Percentiles rank a stretch among this genome's conserved stretches.
Conservation (phyloP, 1,140 invertebrate genomes). For the Nomia melanderi region DNA sequence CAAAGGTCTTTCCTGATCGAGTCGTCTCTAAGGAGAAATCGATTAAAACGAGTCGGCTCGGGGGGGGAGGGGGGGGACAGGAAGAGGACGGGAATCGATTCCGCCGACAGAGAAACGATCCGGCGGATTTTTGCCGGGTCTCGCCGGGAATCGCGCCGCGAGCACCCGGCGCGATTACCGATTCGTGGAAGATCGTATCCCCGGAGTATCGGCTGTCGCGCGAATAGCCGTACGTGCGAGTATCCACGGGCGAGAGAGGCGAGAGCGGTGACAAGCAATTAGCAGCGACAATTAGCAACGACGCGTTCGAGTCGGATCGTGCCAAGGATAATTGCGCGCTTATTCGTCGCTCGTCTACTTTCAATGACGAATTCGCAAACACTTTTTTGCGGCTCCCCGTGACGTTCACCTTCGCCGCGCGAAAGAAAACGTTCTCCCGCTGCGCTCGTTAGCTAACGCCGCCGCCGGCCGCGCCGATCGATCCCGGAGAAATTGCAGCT, state of each 20-base stretch:
- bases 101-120: no score
- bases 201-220: slow-evolving; percentile 4
- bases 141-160: no score
- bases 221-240: slow-evolving; percentile 18
- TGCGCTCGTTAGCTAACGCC: background rate
- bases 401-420: slow-evolving; percentile 21
- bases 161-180: no score
- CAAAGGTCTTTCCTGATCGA: no score
- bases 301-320: slow-evolving; percentile 34
- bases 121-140: no score
- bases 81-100: no score
- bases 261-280: slow-evolving; percentile 52
- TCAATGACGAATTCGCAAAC: slow-evolving; percentile 47
- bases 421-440: background rate
- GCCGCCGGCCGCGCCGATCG: background rate
- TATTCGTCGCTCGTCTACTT: slow-evolving; percentile 36
- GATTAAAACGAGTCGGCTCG: no score
- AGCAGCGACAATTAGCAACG: slow-evolving; percentile 48
- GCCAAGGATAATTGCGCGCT: slow-evolving; percentile 54
- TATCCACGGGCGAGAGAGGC: background rate
- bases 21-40: no score
- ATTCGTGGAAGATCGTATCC: background rate
- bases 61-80: no score
- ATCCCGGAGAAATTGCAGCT: background rate
- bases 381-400: slow-evolving; percentile 27